Conservation (phyloP, 2,797 vertebrate genomes). For the Cirrhinus molitorella region DNA sequence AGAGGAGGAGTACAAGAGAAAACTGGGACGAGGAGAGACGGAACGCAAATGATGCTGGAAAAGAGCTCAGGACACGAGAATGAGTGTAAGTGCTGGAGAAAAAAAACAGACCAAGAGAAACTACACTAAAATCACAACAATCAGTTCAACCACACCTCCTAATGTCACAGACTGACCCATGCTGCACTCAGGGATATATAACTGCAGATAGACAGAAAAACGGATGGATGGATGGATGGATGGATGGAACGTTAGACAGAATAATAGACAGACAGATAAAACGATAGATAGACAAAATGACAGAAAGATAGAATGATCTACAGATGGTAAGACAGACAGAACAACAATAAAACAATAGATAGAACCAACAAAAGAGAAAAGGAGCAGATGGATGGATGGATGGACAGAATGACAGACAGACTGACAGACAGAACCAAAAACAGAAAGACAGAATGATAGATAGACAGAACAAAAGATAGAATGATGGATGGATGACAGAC, state of each 20-base stretch:
- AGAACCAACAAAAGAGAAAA: neutral
- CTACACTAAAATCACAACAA: neutral
- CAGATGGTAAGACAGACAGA: neutral
- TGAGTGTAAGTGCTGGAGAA: neutral
- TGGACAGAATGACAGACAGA: neutral
- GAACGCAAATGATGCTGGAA: conserved; percentile 2
- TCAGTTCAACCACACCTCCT: neutral
- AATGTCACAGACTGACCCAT: neutral
- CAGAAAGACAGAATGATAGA: neutral
- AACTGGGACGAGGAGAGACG: conserved; percentile 16
- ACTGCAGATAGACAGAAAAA: neutral
- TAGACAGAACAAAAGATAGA: neutral
- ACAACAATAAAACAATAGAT: neutral
- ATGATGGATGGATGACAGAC: neutral
- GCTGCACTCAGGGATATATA: neutral
- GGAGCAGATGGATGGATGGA: neutral
- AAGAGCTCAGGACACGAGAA: neutral
- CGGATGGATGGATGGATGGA: neutral
- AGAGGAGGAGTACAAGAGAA: conserved; percentile 11
- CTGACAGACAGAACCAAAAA: neutral
- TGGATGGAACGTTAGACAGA: neutral
- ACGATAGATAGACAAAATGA: neutral
- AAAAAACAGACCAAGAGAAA: neutral
- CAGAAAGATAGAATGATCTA: neutral
- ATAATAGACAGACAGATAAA: neutral